A percentile compares a stretch with the other conserved stretches of the same genome.
These are phyloP conservation scores for Habrosyne pyritoides DNA, from an alignment of 2,888 invertebrate genomes.

Conservation along the genomic window DNA sequence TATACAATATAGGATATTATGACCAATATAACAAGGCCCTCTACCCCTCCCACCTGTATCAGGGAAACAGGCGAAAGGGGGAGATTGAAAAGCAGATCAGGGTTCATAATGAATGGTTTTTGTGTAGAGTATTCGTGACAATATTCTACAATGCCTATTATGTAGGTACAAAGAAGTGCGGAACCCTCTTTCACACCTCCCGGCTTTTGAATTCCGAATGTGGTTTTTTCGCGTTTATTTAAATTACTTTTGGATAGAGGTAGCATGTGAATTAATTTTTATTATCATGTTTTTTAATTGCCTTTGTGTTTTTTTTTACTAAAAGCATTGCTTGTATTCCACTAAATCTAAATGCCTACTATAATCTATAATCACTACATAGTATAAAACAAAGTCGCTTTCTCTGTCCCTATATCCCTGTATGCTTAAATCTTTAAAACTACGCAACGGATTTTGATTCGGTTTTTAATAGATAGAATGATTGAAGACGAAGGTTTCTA, in stretches of 20 bases:
- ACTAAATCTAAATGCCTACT: no score
- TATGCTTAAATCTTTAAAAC: no score
- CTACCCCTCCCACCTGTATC: background rate
- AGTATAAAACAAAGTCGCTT: no score
- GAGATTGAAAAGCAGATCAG: conserved; percentile 1
- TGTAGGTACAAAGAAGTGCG: conserved; percentile 43
- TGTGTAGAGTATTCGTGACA: conserved; percentile 41
- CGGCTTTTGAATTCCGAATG: conserved; percentile 45
- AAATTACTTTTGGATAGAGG: conserved; percentile 8
- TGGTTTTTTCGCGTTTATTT: conserved; percentile 27
- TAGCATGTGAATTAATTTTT: background rate
- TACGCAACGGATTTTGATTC: no score
- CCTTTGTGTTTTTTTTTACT: background rate
- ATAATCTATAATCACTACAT: no score
- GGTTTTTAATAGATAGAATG: no score
- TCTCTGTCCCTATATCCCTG: no score
- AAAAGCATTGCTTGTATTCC: no score
- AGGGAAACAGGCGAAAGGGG: background rate
- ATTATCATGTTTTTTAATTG: background rate
- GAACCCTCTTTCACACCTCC: conserved; percentile 62
- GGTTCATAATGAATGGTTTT: conserved; percentile 18
- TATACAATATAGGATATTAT: conserved; percentile 25
- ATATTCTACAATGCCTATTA: conserved; percentile 58
- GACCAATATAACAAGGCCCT: conserved; percentile 11
- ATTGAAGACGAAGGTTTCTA: no score